Base-by-base conservation (phyloP, 2,113 vertebrate species). In the Hippocampus barbouri region DNA sequence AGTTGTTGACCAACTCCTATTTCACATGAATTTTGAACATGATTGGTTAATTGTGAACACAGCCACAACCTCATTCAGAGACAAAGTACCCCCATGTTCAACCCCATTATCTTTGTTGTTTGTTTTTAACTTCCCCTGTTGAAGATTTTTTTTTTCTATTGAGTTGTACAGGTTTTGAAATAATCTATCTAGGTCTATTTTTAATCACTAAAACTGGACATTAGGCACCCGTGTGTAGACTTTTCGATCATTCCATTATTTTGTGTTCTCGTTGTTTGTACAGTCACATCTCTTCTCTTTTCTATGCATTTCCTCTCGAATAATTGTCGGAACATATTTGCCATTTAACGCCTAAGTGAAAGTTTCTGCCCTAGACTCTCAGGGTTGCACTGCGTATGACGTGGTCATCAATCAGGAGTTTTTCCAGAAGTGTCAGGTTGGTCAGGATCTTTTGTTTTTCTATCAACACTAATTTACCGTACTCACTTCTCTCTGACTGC, bases 341-440 rank as follows among this genome's bases (percentile, higher is more conserved):
- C 27, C 12, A 25, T 27, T 1, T 27, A 30, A 5, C 9, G n/a
- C 64, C 23, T 66, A 47, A 66, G 47, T 49, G 14, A 34, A 54
- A 21, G 5, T 77, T 16, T n/a, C 0, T 68, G 18, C 78, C 51
- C 49, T 69, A 88, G 83, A 23, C 71, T 94, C 93, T 66, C 91
- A 94, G 59, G 92, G 91, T 15, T 97, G 95, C 78, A 93, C 92
- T 2, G 95, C 94, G 0, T 96, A 95, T 7, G 95, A 97, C 5
- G 92, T 97, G 0, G 94, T 95, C 68, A 92, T 97, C 83, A 95
- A 93, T 86, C 89, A 90, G 64, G 88, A 89, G 51, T 96, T 96
- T 83, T 96, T 94, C 84, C 86, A 90, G 79, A 94, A 89, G 83
- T 94, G 94, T 68, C 93, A 94, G 94, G 95, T 88, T 43, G 68